A percentile compares a stretch with the other conserved stretches of the same genome.
phyloP scores from a whole-genome alignment of 2,797 vertebrate genomes.

The Paguma larvata region DNA sequence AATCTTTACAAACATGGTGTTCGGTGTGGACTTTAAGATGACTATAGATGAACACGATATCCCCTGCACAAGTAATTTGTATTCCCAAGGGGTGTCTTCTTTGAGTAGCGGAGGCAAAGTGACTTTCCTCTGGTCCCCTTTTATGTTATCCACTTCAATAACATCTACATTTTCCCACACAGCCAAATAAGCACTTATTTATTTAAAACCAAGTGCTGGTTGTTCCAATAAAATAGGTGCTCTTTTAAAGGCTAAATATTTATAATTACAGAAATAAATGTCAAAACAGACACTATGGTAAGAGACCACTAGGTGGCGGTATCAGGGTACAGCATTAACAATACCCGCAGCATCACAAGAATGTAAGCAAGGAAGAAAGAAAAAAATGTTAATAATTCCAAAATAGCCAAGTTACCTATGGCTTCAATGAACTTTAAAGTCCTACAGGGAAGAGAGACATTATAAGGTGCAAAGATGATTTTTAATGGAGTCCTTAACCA shows the following conservation, averaged over 20 bases:
- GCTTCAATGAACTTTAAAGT: neutral
- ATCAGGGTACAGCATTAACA: neutral
- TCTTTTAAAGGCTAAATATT: neutral
- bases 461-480: neutral
- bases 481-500: neutral
- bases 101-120: too few species aligned
- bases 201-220: neutral
- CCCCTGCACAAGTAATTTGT: neutral
- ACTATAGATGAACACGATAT: neutral
- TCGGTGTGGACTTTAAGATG: neutral
- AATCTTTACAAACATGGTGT: neutral
- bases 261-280: neutral
- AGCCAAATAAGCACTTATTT: neutral
- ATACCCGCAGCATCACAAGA: neutral
- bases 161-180: neutral
- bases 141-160: neutral
- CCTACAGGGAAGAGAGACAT: neutral
- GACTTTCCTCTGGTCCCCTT: neutral
- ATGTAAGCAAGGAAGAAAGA: neutral
- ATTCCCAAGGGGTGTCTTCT: neutral
- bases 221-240: neutral
- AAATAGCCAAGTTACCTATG: neutral
- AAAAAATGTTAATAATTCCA: neutral
- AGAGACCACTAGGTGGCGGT: neutral
- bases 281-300: neutral